Conservation (phyloP, 2,888 invertebrate genomes). For the Dasysyrphus tricinctus region DNA sequence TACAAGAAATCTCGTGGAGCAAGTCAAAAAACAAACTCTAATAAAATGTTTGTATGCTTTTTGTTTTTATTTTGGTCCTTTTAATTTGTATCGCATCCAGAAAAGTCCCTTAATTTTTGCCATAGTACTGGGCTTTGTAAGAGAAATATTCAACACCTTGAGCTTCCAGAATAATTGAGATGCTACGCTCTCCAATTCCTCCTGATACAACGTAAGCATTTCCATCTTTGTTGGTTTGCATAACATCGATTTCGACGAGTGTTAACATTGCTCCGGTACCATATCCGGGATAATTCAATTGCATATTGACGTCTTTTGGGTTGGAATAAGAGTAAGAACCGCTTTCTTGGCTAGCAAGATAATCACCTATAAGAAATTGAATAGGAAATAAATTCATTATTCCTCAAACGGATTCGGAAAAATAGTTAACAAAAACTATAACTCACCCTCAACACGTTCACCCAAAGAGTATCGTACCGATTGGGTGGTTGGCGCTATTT, state of each 20-base stretch:
- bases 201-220: slow-evolving; percentile 82
- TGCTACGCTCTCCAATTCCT: slow-evolving; percentile 81
- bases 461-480: slow-evolving; percentile 80
- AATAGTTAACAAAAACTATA: neutral
- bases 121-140: slow-evolving; percentile 80
- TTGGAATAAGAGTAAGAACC: slow-evolving; percentile 78
- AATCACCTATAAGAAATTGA: slow-evolving; percentile 77
- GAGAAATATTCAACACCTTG: slow-evolving; percentile 79
- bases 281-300: slow-evolving; percentile 80
- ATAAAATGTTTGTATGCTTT: too few species aligned
- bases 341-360: slow-evolving; percentile 79
- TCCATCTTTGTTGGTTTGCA: slow-evolving; percentile 79
- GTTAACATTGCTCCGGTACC: slow-evolving; percentile 79
- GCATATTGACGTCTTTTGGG: slow-evolving; percentile 79
- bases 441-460: slow-evolving; percentile 79
- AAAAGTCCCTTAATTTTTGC: slow-evolving; percentile 48
- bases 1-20: too few species aligned
- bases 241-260: slow-evolving; percentile 79
- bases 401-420: neutral
- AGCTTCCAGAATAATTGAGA: slow-evolving; percentile 81
- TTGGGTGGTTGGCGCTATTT: slow-evolving; percentile 62
- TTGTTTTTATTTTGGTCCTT: neutral
- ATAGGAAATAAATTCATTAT: neutral
- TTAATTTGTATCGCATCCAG: neutral
- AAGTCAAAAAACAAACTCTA: too few species aligned